Evolutionary conservation across 2,113 vertebrate species (phyloP).

Genomic region (Hylia prasina): DNA sequence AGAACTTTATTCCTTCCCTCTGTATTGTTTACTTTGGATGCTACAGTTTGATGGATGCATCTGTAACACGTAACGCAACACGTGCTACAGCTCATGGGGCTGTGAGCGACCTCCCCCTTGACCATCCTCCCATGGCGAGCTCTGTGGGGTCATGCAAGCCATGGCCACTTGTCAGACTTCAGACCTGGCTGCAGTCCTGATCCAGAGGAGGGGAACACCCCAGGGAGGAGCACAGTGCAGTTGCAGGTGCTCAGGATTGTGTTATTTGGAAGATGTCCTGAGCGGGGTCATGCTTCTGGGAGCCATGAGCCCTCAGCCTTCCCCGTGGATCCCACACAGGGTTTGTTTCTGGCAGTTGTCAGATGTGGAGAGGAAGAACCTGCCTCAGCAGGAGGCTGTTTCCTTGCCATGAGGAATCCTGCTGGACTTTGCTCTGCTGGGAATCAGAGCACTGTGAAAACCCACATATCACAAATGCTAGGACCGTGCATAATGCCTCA

Average conservation of each 20-base stretch:
- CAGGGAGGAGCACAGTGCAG: background rate
- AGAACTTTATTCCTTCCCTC: slow-evolving; percentile 61
- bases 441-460: background rate
- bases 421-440: background rate
- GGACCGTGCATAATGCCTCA: background rate
- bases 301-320: background rate
- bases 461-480: fast-evolving
- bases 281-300: background rate
- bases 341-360: background rate
- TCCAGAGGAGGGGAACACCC: background rate
- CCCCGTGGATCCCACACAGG: background rate
- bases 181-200: background rate
- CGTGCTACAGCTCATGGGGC: fast-evolving
- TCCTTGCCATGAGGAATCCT: background rate
- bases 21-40: background rate
- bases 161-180: background rate
- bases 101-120: background rate
- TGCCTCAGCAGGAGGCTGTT: background rate
- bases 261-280: background rate
- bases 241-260: slow-evolving; percentile 13
- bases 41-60: background rate
- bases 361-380: background rate
- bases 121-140: fast-evolving
- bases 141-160: background rate
- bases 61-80: fast-evolving